Percentiles rank a stretch among this genome's conserved stretches.
Evolutionary conservation across 2,888 invertebrate species (phyloP).

Genomic region (Pammene aurita): DNA sequence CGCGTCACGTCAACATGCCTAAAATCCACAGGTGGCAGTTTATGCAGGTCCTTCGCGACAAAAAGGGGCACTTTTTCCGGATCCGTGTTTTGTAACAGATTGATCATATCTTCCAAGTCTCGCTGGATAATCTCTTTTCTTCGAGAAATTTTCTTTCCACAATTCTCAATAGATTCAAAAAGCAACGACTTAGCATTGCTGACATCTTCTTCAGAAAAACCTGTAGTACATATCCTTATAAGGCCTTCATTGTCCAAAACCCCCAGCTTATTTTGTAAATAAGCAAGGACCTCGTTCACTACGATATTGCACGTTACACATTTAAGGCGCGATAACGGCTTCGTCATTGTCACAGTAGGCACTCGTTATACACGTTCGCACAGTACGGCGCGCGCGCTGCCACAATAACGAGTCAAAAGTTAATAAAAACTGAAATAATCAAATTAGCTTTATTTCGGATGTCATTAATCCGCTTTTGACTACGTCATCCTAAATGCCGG

Average conservation of each 20-base stretch:
- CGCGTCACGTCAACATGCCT: neutral
- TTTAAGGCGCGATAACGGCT: neutral
- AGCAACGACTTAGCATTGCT: neutral
- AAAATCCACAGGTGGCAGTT: neutral
- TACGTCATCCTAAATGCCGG: constrained; percentile 17
- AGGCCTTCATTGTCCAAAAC: neutral
- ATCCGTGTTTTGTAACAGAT: neutral
- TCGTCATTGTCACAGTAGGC: neutral
- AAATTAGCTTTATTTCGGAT: constrained; percentile 2
- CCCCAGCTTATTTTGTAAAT: neutral
- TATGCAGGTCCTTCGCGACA: neutral
- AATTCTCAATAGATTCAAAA: neutral
- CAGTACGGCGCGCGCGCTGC: too few species aligned
- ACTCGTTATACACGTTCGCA: neutral
- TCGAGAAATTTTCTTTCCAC: neutral
- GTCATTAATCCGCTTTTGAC: constrained; percentile 13
- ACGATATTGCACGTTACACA: neutral
- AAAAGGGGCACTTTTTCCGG: neutral
- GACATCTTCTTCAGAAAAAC: neutral
- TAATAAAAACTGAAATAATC: neutral
- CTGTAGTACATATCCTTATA: neutral
- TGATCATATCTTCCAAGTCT: neutral
- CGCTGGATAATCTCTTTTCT: neutral
- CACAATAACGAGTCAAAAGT: too few species aligned
- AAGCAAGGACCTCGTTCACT: neutral